Evolutionary conservation across 2,888 invertebrate species (phyloP).

Genomic region (Acronicta aceris): DNA sequence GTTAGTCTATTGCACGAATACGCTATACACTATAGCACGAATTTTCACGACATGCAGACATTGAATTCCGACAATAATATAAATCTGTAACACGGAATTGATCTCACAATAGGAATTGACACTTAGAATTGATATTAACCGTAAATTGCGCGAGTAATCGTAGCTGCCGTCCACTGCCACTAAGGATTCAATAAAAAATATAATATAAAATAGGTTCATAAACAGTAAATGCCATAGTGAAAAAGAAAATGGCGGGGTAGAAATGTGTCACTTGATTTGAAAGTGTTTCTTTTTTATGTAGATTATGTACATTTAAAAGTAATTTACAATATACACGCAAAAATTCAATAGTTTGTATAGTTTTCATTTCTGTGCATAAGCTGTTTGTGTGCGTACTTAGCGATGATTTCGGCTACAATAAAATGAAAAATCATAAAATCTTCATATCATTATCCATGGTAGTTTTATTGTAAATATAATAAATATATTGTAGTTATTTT

Average conservation of each 20-base stretch:
- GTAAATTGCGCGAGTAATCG: slow-evolving; percentile 43
- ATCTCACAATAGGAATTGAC: slow-evolving; percentile 55
- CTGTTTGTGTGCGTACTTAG: slow-evolving; percentile 33
- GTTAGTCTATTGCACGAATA: not conserved
- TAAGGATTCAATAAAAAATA: slow-evolving; percentile 39
- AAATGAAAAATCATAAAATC: slow-evolving; percentile 59
- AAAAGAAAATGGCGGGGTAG: too few relatives aligned
- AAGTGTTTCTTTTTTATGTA: slow-evolving; percentile 33
- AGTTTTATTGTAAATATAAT: slow-evolving; percentile 72
- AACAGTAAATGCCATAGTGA: too few relatives aligned
- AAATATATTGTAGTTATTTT: slow-evolving; percentile 56
- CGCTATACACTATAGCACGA: too few relatives aligned
- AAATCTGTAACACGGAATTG: slow-evolving; percentile 38
- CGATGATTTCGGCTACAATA: slow-evolving; percentile 45
- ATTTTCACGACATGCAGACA: slow-evolving; percentile 12
- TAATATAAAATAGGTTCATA: slow-evolving; percentile 45
- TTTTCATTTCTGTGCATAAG: slow-evolving; percentile 31
- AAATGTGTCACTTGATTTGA: slow-evolving; percentile 23
- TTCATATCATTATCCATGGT: slow-evolving; percentile 69
- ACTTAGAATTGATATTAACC: slow-evolving; percentile 7
- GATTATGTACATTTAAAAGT: slow-evolving; percentile 23
- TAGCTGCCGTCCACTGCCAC: slow-evolving; percentile 62
- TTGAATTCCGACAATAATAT: slow-evolving; percentile 57
- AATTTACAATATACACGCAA: slow-evolving; percentile 31
- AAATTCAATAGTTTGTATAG: slow-evolving; percentile 24